These are phyloP conservation scores for Callochromis pleurospilus DNA, from an alignment of 2,113 vertebrate species.

Conservation along the genomic window DNA sequence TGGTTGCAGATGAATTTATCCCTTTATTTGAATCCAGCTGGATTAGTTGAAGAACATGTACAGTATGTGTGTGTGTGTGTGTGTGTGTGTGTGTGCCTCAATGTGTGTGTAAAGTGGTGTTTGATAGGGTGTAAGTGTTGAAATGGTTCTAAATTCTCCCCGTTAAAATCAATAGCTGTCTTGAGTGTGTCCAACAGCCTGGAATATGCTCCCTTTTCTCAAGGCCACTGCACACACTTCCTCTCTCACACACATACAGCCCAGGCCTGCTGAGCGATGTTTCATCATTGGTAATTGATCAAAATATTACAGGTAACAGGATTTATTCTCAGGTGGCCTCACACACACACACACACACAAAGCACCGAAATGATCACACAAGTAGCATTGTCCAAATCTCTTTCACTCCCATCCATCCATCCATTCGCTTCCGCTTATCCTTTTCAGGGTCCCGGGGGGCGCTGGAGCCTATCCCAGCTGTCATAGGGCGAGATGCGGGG, in stretches of 20 bases:
- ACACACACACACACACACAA: neutral
- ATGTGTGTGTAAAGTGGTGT: neutral
- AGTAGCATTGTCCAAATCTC: neutral
- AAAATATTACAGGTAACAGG: slow-evolving; percentile 46
- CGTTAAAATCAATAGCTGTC: slow-evolving; percentile 64
- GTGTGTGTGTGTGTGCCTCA: neutral
- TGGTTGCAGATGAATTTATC: neutral
- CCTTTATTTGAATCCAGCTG: neutral
- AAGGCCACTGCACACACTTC: slow-evolving; percentile 24
- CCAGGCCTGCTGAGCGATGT: slow-evolving; percentile 4
- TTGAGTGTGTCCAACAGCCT: slow-evolving; percentile 53
- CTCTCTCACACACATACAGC: neutral
- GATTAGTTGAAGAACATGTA: neutral
- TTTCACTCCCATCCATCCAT: neutral
- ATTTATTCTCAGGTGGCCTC: slow-evolving; percentile 8
- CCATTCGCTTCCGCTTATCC: too few relatives aligned
- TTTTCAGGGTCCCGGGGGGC: too few relatives aligned
- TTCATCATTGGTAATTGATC: slow-evolving; percentile 60
- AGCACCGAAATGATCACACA: slow-evolving; percentile 4
- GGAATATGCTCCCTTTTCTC: slow-evolving; percentile 46
- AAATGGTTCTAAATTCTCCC: slow-evolving; percentile 57
- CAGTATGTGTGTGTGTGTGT: neutral
- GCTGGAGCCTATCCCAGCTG: too few relatives aligned
- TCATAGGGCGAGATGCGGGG: too few relatives aligned
- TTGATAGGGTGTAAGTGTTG: slow-evolving; percentile 12